phyloP scores from a whole-genome alignment of 2,888 invertebrate genomes.

The Drosophila paramelanica region DNA sequence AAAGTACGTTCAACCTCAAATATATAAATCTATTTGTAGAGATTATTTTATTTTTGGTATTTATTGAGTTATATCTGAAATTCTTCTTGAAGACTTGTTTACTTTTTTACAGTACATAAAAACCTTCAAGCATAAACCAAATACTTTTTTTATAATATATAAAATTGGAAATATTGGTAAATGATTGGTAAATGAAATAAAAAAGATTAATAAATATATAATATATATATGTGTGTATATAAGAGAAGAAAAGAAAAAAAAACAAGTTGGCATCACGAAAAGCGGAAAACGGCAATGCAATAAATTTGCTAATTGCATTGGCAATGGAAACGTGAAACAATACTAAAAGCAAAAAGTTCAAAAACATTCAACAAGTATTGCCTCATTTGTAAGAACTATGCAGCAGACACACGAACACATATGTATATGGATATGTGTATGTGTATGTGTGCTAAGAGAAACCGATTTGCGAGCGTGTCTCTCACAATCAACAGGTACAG shows the following conservation, averaged over 20 bases:
- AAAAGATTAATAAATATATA: slow-evolving; percentile 6
- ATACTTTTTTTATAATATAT: too few relatives aligned
- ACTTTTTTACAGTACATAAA: too few relatives aligned
- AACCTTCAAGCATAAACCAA: too few relatives aligned
- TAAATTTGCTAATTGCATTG: slow-evolving; percentile 81
- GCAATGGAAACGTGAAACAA: slow-evolving; percentile 71
- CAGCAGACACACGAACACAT: not conserved
- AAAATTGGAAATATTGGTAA: too few relatives aligned
- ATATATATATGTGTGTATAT: not conserved
- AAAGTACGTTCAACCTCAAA: slow-evolving; percentile 39
- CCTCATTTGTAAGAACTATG: slow-evolving; percentile 49
- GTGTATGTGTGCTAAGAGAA: slow-evolving; percentile 16
- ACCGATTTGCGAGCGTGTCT: slow-evolving; percentile 17
- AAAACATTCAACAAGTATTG: slow-evolving; percentile 59
- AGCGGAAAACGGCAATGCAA: slow-evolving; percentile 68
- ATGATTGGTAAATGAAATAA: too few relatives aligned
- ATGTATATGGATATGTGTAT: too few relatives aligned
- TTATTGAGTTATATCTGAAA: not conserved
- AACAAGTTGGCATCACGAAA: slow-evolving; percentile 40
- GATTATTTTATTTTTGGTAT: not conserved
- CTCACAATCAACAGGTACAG: slow-evolving; percentile 53
- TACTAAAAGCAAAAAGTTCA: slow-evolving; percentile 32
- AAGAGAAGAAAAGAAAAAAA: slow-evolving; percentile 5
- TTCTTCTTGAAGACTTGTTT: too few relatives aligned
- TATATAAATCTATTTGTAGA: slow-evolving; percentile 2